phyloP scores from a whole-genome alignment of 1,140 invertebrate species.

The Tetraneura akinire region DNA sequence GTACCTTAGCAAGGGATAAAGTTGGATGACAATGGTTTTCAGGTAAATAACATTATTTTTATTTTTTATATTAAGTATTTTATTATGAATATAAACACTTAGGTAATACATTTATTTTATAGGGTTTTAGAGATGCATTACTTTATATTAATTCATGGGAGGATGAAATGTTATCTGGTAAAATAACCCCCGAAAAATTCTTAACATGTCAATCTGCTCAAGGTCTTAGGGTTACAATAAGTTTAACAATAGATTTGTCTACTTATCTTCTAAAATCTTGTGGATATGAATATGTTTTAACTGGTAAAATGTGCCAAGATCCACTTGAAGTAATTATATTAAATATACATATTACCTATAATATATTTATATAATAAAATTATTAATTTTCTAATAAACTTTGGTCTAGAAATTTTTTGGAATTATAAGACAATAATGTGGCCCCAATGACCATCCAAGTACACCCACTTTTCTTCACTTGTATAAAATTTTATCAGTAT shows the following conservation, averaged over 20 bases:
- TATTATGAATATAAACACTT: background rate
- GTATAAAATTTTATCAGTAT: background rate
- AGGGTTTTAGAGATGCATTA: conserved; percentile 3
- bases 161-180: background rate
- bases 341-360: background rate
- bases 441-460: background rate
- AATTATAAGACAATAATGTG: background rate
- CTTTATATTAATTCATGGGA: background rate
- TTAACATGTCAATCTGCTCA: background rate
- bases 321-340: no score
- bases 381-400: background rate
- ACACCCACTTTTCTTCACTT: no score
- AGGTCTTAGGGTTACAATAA: background rate
- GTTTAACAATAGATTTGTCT: background rate
- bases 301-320: no score
- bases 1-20: background rate
- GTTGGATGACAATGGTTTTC: no score
- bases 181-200: background rate
- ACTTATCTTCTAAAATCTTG: background rate
- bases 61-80: background rate
- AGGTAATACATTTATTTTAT: background rate
- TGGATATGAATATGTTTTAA: background rate
- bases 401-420: background rate
- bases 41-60: conserved; percentile 1
- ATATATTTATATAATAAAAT: no score